Evolutionary conservation across 2,888 invertebrate species (phyloP), one percentile per base, ranked within the genome.

Genomic region (Seira ritae): DNA sequence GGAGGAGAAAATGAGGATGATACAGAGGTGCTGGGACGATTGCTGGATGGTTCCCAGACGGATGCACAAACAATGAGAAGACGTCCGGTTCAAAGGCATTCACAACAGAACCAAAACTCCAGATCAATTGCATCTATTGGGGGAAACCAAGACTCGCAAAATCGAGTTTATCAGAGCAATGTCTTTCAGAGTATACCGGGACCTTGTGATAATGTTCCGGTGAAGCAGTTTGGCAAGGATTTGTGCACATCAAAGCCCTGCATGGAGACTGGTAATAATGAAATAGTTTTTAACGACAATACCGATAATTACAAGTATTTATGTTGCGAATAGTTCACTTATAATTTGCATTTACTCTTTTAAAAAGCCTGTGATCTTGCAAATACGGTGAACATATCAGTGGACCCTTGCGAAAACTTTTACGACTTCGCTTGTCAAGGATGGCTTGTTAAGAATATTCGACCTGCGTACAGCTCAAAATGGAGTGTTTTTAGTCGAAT

Each of bases 381-480:
- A 15, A 76, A 73, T 17, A 65, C 82, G 17, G 75, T 87, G 46
- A 85, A 87, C 72, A 77, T 80, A 6, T 67, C 84, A 0, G 83
- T 80, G 1, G 79, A 84, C 55, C 87, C 87, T 10, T 87, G 87
- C 69, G 74, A 80, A 10, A 83, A 87, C 62, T 87, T 87, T 80
- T 87, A 80, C 46, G 84, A 85, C 20, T 87, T 82, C 73, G 83
- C 85, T 22, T 87, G 87, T 31, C 84, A 85, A 24, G 77, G 78
- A 4, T 87, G 87, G 87, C 75, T 84, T n/a, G n/a, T 17, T 19
- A 79, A 83, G 24, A 85, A 87, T 71, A 70, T 70, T 20, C 71
- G 85, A 20, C 87, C 85, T 8, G 62, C 22, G 12, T 80, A 69
- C 37, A 80, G 78, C 0, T 77, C 83, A 0, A 85, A 84, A 81